phyloP scores from a whole-genome alignment of 2,888 invertebrate species.

The Drosophila austrosaltans region DNA sequence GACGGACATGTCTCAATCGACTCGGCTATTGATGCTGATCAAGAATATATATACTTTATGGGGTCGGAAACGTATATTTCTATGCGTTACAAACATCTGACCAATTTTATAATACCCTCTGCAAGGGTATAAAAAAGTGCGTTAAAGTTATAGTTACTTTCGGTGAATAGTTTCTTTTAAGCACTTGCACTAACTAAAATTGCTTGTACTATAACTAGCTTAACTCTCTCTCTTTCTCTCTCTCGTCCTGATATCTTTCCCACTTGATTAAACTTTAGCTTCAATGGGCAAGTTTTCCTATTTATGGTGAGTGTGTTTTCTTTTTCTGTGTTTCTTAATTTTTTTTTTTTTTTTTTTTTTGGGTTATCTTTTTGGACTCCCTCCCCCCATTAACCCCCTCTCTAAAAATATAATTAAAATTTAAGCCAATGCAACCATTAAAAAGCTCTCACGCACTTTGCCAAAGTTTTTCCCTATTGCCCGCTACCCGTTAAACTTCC shows the following conservation, averaged over 20 bases:
- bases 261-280: slow-evolving; percentile 9
- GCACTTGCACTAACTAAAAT: too few species aligned
- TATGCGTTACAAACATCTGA: too few species aligned
- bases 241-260: not conserved
- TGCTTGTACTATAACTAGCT: too few species aligned
- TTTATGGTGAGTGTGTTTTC: not conserved
- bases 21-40: too few species aligned
- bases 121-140: too few species aligned
- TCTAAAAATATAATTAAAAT: slow-evolving; percentile 47
- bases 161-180: too few species aligned
- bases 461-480: slow-evolving; percentile 35
- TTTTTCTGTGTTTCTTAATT: not conserved
- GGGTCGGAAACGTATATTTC: too few species aligned
- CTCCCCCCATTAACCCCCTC: not conserved
- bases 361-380: not conserved
- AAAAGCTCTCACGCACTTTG: slow-evolving; percentile 50
- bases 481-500: slow-evolving; percentile 45
- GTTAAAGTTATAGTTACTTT: too few species aligned
- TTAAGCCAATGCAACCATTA: slow-evolving; percentile 50
- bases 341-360: slow-evolving; percentile 29
- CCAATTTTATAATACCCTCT: too few species aligned
- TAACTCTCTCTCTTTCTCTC: too few species aligned
- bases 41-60: too few species aligned
- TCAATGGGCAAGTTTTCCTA: slow-evolving; percentile 1
- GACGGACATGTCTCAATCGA: too few species aligned